phyloP scores from a whole-genome alignment of 2,888 invertebrate genomes.

The Rotaria sp. region DNA sequence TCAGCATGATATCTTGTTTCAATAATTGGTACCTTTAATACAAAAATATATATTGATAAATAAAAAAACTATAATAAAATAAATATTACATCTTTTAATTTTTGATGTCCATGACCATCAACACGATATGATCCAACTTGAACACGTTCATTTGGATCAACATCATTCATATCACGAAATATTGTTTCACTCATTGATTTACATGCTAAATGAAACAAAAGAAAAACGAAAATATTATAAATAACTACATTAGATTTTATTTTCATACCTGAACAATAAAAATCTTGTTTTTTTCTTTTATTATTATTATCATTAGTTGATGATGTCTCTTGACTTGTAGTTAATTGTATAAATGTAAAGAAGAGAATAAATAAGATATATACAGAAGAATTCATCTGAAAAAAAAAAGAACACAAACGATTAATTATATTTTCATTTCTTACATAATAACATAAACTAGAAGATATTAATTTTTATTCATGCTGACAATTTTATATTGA shows the following conservation, averaged over 20 bases:
- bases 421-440: background rate
- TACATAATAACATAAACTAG: background rate
- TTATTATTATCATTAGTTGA: background rate
- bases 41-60: background rate
- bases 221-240: background rate
- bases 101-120: constrained; percentile 29
- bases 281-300: background rate
- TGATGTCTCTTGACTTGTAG: background rate
- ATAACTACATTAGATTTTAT: background rate
- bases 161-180: background rate
- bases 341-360: background rate
- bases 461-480: background rate
- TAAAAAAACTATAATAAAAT: background rate
- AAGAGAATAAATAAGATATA: background rate
- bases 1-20: constrained; percentile 20
- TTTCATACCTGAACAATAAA: constrained; percentile 11
- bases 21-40: background rate
- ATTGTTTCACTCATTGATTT: constrained; percentile 2
- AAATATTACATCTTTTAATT: background rate
- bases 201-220: background rate
- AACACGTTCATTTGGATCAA: constrained; percentile 17
- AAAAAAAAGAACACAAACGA: background rate
- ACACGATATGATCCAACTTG: constrained; percentile 18
- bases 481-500: constrained; percentile 17
- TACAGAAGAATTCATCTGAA: background rate